Conservation (phyloP, 2,113 vertebrate genomes). For the Petrocephalus zakoni region DNA sequence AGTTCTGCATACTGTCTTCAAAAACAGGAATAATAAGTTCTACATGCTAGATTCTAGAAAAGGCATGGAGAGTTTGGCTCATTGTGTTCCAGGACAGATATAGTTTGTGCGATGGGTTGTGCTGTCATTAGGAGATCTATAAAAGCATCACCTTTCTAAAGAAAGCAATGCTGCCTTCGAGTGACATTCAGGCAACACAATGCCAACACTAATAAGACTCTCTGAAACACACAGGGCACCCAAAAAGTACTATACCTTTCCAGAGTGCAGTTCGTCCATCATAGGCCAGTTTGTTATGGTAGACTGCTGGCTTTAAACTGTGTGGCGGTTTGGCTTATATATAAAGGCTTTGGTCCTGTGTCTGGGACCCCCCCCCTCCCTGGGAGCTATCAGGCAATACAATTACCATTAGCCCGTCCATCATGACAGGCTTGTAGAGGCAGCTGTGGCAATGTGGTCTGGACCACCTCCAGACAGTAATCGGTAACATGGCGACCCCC, state of each 20-base stretch:
- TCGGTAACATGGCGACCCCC: slow-evolving; percentile 33
- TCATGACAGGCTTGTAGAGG: neutral
- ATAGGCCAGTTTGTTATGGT: neutral
- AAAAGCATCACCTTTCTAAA: neutral
- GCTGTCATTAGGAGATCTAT: neutral
- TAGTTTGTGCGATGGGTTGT: neutral
- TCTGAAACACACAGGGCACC: neutral
- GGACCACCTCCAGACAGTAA: slow-evolving; percentile 47
- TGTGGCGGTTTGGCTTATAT: neutral
- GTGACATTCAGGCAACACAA: neutral
- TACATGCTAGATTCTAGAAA: neutral
- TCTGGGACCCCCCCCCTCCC: neutral
- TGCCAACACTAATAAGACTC: neutral
- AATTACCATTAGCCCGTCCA: slow-evolving; percentile 22
- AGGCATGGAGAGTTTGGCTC: neutral
- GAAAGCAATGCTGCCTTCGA: neutral
- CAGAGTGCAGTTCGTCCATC: neutral
- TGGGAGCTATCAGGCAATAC: neutral
- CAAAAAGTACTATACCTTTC: neutral
- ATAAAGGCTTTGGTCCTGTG: neutral
- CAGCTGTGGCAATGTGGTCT: slow-evolving; percentile 23
- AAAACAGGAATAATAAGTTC: neutral
- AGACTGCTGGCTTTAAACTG: neutral
- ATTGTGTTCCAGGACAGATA: neutral
- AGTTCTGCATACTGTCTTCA: neutral